These are phyloP conservation scores for Pasiphila rectangulata DNA, from an alignment of 2,888 invertebrate genomes.

Conservation along the genomic window DNA sequence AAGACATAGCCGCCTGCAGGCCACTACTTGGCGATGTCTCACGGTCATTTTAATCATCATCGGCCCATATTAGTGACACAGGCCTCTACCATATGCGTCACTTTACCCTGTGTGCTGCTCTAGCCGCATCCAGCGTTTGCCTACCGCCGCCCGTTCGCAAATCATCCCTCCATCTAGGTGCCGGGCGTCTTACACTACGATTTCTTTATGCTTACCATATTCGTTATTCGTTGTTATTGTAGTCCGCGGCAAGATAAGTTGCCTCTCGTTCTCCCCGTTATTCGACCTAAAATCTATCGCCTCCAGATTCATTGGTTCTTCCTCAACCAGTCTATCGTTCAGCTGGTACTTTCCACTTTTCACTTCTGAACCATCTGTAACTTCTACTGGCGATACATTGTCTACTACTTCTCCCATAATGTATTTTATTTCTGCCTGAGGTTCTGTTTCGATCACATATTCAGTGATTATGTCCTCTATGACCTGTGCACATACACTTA, in stretches of 20 bases:
- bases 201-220: conserved; percentile 45
- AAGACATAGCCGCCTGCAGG: no score
- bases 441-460: conserved; percentile 33
- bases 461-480: conserved; percentile 49
- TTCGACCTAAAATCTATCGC: conserved; percentile 49
- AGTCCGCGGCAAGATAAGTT: conserved; percentile 46
- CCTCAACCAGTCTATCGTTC: conserved; percentile 55
- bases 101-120: no score
- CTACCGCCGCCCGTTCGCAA: no score
- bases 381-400: conserved; percentile 50
- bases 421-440: conserved; percentile 30
- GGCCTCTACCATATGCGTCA: no score
- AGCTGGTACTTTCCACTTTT: conserved; percentile 70
- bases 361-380: conserved; percentile 50
- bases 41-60: no score
- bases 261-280: conserved; percentile 57
- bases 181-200: no score
- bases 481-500: conserved; percentile 66
- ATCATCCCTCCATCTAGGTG: no score
- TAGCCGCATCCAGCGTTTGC: no score
- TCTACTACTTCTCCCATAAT: conserved; percentile 35
- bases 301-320: conserved; percentile 50
- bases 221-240: conserved; percentile 59
- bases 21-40: no score
- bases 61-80: no score